Evolutionary conservation across 2,888 invertebrate genomes (phyloP), one percentile per base, ranked within the genome.

Genomic region (Sarcophaga caerulescens): DNA sequence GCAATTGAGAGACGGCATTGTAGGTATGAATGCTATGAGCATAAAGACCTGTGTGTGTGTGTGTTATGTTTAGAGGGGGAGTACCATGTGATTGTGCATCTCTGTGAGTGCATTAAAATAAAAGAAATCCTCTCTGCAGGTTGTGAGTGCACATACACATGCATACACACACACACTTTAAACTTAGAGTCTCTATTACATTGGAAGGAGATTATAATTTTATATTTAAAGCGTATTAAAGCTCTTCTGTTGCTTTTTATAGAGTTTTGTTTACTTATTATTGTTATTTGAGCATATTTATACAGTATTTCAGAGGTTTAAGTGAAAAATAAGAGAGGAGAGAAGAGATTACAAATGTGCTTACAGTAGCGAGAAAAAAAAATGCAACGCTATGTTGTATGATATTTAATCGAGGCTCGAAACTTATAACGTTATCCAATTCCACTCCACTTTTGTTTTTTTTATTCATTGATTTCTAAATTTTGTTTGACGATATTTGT

Each of bases 191-290:
- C 14, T 52, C 14, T 52, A 17, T 52, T 52, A 17, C 52, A 52
- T 47, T 12, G 52, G 0, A 17, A 4, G 17, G 17, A 52, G 17
- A 0, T 66, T 68, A 59, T 65, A 35, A 35, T 35, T 57, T 35
- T 47, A 25, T 80, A 45, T 80, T 74, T 68, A 62, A 73, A 81
- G 19, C 68, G 74, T 66, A 74, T 74, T 74, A 74, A 68, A 68
- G 25, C 47, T 35, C 17, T 14, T 52, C 17, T 52, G 4, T 52
- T 52, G 12, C 17, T 47, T 65, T 19, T 21, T 23, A 25, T 45
- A 68, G 11, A 81, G 5, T 60, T 45, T 60, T 74, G 59, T 60
- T 73, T 44, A 44, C 65, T 73, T 79, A 71, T 71, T 70, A 52
- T 57, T 17, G 25, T 52, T 17, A 14, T 57, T 4, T 17, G 17